Conservation (phyloP, 2,113 vertebrate genomes). For the Pygathrix nemaeus region DNA sequence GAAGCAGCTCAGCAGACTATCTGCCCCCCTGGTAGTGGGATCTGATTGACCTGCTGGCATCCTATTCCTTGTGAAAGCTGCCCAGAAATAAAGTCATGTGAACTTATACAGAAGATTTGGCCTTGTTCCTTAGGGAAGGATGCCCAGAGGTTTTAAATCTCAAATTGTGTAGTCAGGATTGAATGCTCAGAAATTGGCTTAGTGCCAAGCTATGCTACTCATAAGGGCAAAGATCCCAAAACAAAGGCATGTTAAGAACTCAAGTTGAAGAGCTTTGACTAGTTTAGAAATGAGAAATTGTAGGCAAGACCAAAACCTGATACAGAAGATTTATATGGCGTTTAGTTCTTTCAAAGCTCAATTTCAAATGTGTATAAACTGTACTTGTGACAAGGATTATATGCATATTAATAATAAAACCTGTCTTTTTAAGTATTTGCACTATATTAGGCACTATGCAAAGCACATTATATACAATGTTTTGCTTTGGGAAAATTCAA, state of each 20-base stretch:
- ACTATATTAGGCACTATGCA: neutral
- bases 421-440: neutral
- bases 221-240: slow-evolving; percentile 13
- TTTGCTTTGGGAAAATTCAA: neutral
- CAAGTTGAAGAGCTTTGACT: slow-evolving; percentile 18
- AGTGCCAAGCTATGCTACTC: slow-evolving; percentile 24
- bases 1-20: neutral
- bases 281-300: slow-evolving; percentile 54
- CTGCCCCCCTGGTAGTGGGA: neutral
- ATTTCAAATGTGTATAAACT: slow-evolving; percentile 21
- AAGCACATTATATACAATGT: neutral
- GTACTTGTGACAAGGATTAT: neutral
- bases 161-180: neutral
- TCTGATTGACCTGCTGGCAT: slow-evolving; percentile 53
- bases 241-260: slow-evolving; percentile 60
- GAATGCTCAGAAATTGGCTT: slow-evolving; percentile 49
- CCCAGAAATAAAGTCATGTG: slow-evolving; percentile 63
- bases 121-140: slow-evolving; percentile 46
- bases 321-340: neutral
- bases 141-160: slow-evolving; percentile 68
- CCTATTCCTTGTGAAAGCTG: slow-evolving; percentile 35
- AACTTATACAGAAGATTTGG: slow-evolving; percentile 52
- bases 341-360: slow-evolving; percentile 7
- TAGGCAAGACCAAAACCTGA: neutral
- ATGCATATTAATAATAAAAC: slow-evolving; percentile 15